Evolutionary conservation across 2,888 invertebrate species (phyloP).

Genomic region (Chrysina gloriosa): DNA sequence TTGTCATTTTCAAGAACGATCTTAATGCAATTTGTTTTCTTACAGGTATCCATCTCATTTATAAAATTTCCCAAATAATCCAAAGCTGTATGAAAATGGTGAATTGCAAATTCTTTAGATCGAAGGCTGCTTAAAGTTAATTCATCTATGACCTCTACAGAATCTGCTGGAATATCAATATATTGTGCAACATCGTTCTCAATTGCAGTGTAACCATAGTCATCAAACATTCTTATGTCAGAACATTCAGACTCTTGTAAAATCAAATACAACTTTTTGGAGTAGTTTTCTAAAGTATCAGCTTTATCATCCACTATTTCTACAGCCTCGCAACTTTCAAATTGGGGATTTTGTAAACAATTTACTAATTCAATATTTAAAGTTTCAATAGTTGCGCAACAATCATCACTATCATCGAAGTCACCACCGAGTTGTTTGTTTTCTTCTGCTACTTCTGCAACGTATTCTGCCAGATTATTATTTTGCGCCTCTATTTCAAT

Average conservation of each 20-base stretch:
- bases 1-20: not conserved
- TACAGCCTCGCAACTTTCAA: not conserved
- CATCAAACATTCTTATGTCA: not conserved
- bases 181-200: not conserved
- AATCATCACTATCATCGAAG: not conserved
- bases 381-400: not conserved
- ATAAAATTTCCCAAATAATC: not conserved
- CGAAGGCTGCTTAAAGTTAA: not conserved
- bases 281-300: conserved; percentile 7
- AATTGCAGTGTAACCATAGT: not conserved
- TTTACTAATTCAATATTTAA: not conserved
- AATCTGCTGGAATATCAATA: no score
- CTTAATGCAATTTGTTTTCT: conserved; percentile 1
- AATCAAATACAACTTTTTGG: conserved; percentile 8
- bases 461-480: not conserved
- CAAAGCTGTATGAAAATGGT: not conserved
- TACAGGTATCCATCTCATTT: not conserved
- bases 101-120: not conserved
- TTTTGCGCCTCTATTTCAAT: not conserved
- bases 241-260: conserved; percentile 11
- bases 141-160: not conserved
- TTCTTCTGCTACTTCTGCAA: not conserved
- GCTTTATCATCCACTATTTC: not conserved
- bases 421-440: not conserved
- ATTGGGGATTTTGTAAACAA: not conserved